These are phyloP conservation scores for Dipodomys merriami DNA, from an alignment of 2,113 vertebrate species.

Conservation along the genomic window DNA sequence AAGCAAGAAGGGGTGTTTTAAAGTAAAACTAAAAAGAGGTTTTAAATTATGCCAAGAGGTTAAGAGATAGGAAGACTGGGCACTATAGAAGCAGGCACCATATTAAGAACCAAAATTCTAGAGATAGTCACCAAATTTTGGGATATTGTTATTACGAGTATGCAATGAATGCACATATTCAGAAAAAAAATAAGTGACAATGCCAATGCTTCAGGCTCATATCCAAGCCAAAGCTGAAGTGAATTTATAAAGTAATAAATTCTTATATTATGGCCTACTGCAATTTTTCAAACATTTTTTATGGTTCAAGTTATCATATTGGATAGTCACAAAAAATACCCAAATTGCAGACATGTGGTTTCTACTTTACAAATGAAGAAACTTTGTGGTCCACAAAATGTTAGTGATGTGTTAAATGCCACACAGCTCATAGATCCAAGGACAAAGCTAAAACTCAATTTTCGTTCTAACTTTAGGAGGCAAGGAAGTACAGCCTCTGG, in stretches of 20 bases:
- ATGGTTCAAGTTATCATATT: background rate
- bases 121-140: background rate
- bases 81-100: background rate
- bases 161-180: background rate
- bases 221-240: background rate
- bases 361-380: background rate
- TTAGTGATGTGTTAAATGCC: background rate
- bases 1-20: background rate
- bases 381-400: background rate
- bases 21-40: background rate
- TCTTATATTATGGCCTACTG: background rate
- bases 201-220: background rate
- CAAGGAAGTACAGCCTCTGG: background rate
- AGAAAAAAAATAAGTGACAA: background rate
- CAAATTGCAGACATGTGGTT: background rate
- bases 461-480: background rate
- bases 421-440: background rate
- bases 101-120: background rate
- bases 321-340: background rate
- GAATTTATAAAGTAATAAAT: background rate
- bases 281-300: background rate
- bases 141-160: background rate
- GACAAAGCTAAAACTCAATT: background rate
- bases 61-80: background rate
- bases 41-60: background rate